Base-by-base conservation (phyloP, 2,113 vertebrate genomes). In the Pholis gunnellus region DNA sequence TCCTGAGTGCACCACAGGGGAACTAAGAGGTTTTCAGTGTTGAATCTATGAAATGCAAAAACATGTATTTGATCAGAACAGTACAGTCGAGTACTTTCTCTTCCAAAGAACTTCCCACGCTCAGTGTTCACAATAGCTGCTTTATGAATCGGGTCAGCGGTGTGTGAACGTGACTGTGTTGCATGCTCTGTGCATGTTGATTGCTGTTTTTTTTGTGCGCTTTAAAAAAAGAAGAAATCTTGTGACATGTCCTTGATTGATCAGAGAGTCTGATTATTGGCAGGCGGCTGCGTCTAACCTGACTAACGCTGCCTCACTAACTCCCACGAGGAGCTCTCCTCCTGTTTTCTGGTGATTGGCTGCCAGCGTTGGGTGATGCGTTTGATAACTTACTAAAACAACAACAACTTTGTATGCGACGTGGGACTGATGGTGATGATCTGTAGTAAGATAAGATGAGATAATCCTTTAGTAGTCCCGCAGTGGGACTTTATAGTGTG, bases 321-420 rank as follows among this genome's bases (percentile, higher is more conserved):
- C 90, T 5, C 17, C 27, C 27, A 46, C 1, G 5, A 82, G 81
- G 76, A 88, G 65, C 82, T 83, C 60, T 54, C 36, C 80, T 71
- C 60, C 76, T 83, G 75, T 81, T 85, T 75, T 72, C 77, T 85
- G 77, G 78, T 82, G 88, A 88, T 88, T 89, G 88, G 82, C 75
- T 85, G 80, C 82, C 78, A 72, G 69, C 10, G 36, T 64, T 6
- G 48, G 64, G 10, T 73, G 73, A 74, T 66, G 18, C 84, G 77
- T 89, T 84, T 87, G 72, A 70, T 93, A 90, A 93, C 89, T 14
- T 27, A 93, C 93, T 94, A 92, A 92, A 93, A 88, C 80, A 52
- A 72, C 64, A 83, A 59, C 40, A 68, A 54, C 36, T 71, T 60
- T 59, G 15, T 54, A 71, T 67, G 27, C 71, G 85, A 66, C 78